phyloP scores from a whole-genome alignment of 2,797 vertebrate species.

The Sebastes iracundus region DNA sequence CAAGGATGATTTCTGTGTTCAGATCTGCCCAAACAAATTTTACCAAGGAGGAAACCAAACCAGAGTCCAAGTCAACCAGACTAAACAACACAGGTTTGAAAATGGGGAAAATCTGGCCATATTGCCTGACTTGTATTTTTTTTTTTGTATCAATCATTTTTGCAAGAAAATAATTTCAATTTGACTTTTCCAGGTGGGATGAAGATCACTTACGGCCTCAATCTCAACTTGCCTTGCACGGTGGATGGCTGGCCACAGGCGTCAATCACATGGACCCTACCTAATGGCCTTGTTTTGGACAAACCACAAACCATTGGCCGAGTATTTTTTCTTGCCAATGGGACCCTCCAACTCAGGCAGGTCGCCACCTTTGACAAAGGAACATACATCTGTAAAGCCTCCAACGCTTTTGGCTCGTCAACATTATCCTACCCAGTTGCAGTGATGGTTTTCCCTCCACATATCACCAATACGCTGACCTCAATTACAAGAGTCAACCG shows the following conservation, averaged over 20 bases:
- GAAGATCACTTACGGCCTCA: slow-evolving; percentile 81
- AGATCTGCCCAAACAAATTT: neutral
- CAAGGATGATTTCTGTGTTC: neutral
- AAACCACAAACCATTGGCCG: slow-evolving; percentile 79
- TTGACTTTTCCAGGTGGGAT: slow-evolving; percentile 66
- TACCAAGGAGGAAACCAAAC: neutral
- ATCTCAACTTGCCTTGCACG: slow-evolving; percentile 79
- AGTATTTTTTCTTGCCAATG: slow-evolving; percentile 75
- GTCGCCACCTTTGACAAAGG: slow-evolving; percentile 82
- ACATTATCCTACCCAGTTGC: slow-evolving; percentile 80
- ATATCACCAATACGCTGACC: slow-evolving; percentile 74
- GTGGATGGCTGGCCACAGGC: slow-evolving; percentile 83
- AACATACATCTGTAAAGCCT: slow-evolving; percentile 83
- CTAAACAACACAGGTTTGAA: neutral
- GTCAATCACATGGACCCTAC: slow-evolving; percentile 82
- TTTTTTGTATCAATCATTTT: neutral
- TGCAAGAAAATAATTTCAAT: neutral
- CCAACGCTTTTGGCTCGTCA: slow-evolving; percentile 82
- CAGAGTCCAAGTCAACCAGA: neutral
- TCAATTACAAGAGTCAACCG: slow-evolving; percentile 77
- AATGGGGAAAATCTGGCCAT: neutral
- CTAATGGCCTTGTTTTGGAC: slow-evolving; percentile 81
- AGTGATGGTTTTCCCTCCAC: slow-evolving; percentile 83
- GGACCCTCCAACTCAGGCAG: slow-evolving; percentile 81
- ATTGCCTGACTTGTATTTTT: neutral